Base-by-base conservation (phyloP, 2,113 vertebrate species). In the Anolis carolinensis region DNA sequence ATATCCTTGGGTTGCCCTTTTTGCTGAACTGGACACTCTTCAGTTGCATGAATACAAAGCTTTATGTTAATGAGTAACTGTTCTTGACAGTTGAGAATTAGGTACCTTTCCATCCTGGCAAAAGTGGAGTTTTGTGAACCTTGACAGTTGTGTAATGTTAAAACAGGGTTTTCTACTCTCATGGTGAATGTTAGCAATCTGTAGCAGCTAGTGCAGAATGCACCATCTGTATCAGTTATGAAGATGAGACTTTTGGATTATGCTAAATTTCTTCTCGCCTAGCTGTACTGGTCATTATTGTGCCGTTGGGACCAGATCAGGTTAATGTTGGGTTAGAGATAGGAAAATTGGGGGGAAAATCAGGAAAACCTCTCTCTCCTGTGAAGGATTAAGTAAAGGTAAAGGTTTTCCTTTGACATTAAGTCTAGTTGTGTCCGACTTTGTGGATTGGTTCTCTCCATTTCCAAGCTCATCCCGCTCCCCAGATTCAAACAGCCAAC, bases 1-100 rank as follows among this genome's bases (percentile, higher is more conserved):
- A 30, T 25, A 27, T 34, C 23, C 48, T 1, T 36, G 2, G 5
- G 18, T 44, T 77, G 48, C 6, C 34, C 7, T 78, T 68, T 68
- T n/a, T 5, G 44, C 5, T 13, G 50, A 7, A 14, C 48, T 76
- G n/a, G n/a, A 63, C 14, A 27, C 27, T 67, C 9, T 63, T 16
- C 21, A 59, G 39, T 77, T 48, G 27, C 30, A 67, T 50, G 36
- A 34, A 7, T 67, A 25, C 48, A 84, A 32, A 67, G 14, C 7
- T 74, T 44, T 39, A 5, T 44, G 27, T 78, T 23, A 78, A 50
- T 71, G 21, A 52, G 68, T 72, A 71, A 71, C n/a, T 52, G 18
- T 71, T 48, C 48, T 36, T 81, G 68, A n/a, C 32, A 36, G 65
- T 70, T 79, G 84, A 72, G 50, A 79, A 72, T 44, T 85, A 9